Base-by-base conservation (phyloP, 92 coral and sea anemone species). In the Phenganax marumi region DNA sequence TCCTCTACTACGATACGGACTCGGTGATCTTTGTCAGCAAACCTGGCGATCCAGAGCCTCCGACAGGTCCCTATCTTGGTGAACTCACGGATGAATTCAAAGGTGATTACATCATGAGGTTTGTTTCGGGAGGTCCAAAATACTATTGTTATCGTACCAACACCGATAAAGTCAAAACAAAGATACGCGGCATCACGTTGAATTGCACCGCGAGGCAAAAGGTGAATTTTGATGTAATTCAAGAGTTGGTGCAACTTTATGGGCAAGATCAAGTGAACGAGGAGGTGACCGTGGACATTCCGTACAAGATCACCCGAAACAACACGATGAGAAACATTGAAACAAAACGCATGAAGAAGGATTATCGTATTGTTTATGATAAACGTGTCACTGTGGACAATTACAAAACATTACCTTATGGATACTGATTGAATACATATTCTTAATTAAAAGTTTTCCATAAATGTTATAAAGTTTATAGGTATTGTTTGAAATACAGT, bases 51-150 rank as follows among this genome's bases (percentile, higher is more conserved):
- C 43, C 43, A 33, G 43, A 33, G 21, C n/a, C 25, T 7, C 78
- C 18, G 12, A 73, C 55, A 11, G 78, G 78, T 0, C 23, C 23
- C 6, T 73, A 73, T 47, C n/a, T 73, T 21, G 78, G 63, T n/a
- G 18, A 73, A 33, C 3, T 33, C 43, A 33, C 43, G 5, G 43
- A 33, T 33, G 43, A 33, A 33, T 33, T 33, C 3, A 17, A 6
- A 11, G 78, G 54, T 5, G 43, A 33, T 33, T 33, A 33, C 3
- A 33, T 33, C 43, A 33, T 5, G 5, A 33, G 3, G 43, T 33
- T 33, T 33, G 43, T 33, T 2, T 33, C 2, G 43, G 43, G 43
- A n/a, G 43, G 43, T 33, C 5, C 43, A 33, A 33, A 33, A 5
- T 1, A 33, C 43, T 33, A 33, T 33, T 33, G 2, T 33, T 33